Evolutionary conservation across 2,113 vertebrate genomes (phyloP), one percentile per base, ranked within the genome.

Genomic region (Poicephalus meyeri): DNA sequence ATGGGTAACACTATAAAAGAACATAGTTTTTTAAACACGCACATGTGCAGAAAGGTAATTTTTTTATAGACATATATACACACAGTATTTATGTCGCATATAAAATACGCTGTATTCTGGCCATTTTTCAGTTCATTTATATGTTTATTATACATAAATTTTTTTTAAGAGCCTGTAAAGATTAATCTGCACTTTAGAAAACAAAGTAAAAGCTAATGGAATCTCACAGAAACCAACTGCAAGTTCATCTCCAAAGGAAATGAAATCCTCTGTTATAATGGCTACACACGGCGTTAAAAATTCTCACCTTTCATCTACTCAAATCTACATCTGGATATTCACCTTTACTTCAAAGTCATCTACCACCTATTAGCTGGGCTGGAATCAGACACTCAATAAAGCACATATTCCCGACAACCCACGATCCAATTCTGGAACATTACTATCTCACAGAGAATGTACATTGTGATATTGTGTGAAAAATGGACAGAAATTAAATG

Each of bases 31-130:
- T 55, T 25, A 44, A 81, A 33, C 26, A 21, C 7, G 8, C 8
- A 72, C 0, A 3, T 25, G 18, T 58, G 16, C 56, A 77, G 13
- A 78, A 16, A 46, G 21, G 35, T 19, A 80, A 13, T 3, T 47
- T 13, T 25, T 37, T 58, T 44, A n/a, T 26, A 63, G 3, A 52
- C 19, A 47, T 8, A 35, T 8, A 33, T 5, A 63, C 8, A 60
- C 4, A 29, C 2, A 80, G 16, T 47, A 82, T 53, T 92, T 78
- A 47, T 66, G 86, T 7, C 37, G 47, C 1, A 42, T 20, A 79
- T 66, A n/a, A 55, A 55, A 58, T 23, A 58, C 23, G 33, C 93
- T 86, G 79, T n/a, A 76, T 80, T 89, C 56, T 92, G 74, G 18
- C 5, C 64, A 33, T 65, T 95, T 69, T 64, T 52, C 73, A 79